These are phyloP conservation scores for Acromyrmex echinatior DNA, from an alignment of 1,140 invertebrate species.

Conservation along the genomic window DNA sequence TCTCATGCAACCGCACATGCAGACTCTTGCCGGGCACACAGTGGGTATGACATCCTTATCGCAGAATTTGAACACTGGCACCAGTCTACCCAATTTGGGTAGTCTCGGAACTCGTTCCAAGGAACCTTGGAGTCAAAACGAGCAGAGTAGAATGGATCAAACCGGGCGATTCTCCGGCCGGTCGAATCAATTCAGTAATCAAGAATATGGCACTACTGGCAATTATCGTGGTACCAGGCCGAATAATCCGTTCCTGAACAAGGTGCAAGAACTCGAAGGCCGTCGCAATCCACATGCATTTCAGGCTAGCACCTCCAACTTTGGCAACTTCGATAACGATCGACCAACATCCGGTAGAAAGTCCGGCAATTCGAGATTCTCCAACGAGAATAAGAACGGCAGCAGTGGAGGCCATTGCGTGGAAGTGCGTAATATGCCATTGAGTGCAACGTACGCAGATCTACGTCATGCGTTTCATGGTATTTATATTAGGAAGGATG, in stretches of 20 bases:
- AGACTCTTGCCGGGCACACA: constrained; percentile 66
- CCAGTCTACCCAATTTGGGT: constrained; percentile 56
- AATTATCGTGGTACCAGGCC: constrained; percentile 73
- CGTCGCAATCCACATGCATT: constrained; percentile 89
- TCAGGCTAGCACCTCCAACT: constrained; percentile 78
- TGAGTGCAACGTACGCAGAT: constrained; percentile 91
- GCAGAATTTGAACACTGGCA: constrained; percentile 44
- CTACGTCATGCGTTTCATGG: constrained; percentile 93
- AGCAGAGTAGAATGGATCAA: constrained; percentile 73
- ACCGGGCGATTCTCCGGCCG: constrained; percentile 74
- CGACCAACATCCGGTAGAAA: constrained; percentile 68
- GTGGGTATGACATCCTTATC: constrained; percentile 67
- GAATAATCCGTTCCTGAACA: constrained; percentile 78
- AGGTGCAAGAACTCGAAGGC: constrained; percentile 88
- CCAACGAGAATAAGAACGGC: constrained; percentile 55
- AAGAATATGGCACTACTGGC: constrained; percentile 67
- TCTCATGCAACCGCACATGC: constrained; percentile 77
- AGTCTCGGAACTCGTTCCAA: constrained; percentile 54
- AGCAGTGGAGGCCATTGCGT: constrained; percentile 87
- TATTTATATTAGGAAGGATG: constrained; percentile 92
- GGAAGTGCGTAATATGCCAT: constrained; percentile 90
- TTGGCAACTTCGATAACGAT: constrained; percentile 69
- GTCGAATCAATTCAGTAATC: constrained; percentile 74
- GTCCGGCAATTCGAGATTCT: constrained; percentile 72
- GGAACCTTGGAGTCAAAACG: constrained; percentile 76